Base-by-base conservation (phyloP, 2,113 vertebrate genomes). In the Petromus typicus region DNA sequence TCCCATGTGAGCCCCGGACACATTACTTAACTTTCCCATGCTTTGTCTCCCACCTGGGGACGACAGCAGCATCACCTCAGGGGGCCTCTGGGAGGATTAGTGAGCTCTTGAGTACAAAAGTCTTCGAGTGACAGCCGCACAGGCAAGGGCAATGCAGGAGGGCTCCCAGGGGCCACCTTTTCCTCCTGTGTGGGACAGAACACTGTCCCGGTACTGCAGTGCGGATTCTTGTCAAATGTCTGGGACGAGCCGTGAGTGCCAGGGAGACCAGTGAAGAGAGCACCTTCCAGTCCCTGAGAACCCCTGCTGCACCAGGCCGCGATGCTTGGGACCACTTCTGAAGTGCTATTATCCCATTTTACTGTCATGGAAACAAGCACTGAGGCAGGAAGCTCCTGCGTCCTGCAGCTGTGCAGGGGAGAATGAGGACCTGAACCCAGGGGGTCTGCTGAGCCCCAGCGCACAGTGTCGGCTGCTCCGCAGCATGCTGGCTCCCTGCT, bases 331-430 rank as follows among this genome's bases (percentile, higher is more conserved):
- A 7, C 56, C 16, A 43, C 48, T 51, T n/a, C 8, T 64, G 27
- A 81, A 82, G 78, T 14, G 20, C 25, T 5, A 32, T 7, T 18
- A 16, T 23, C 66, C 40, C 80, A 71, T 37, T 88, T 89, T 43
- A 67, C 59, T 71, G 81, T 67, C 4, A 54, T 78, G 69, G 84
- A 93, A 71, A 81, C n/a, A 61, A 1, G 30, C 32, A 8, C 17
- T 45, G 91, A 86, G 71, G 63, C 27, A 40, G 78, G 32, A 20
- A 22, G 45, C 25, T 27, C 78, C 78, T 86, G 25, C 3, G 7
- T 43, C 76, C 54, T 0, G 0, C 67, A n/a, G 43, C 43, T 69
- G 59, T 13, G 13, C 0, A 0, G 18, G 11, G 25, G 32, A 64
- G 48, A 64, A 64, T 54, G 37, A 67, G 66, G 37, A 59, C 30